These are phyloP conservation scores for Chelonus formosanus DNA, from an alignment of 2,888 invertebrate genomes.

Conservation along the genomic window DNA sequence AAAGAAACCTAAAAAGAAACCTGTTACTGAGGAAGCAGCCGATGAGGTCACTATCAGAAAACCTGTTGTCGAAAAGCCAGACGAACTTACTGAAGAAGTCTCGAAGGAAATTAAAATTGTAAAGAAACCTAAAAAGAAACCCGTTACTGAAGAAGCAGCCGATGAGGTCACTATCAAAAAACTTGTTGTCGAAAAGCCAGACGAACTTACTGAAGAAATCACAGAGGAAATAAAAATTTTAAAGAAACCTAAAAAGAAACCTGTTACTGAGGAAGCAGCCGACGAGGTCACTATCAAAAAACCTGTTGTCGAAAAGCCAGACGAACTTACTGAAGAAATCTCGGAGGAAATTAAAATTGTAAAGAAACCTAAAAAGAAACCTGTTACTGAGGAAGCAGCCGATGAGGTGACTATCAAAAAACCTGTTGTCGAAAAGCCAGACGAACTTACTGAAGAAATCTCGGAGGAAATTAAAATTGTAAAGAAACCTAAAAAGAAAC, in stretches of 20 bases:
- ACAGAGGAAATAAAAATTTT: constrained; percentile 62
- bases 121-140: constrained; percentile 54
- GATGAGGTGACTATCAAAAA: constrained; percentile 51
- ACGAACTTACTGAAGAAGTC: constrained; percentile 54
- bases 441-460: constrained; percentile 51
- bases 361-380: constrained; percentile 47
- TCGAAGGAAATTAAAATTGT: constrained; percentile 47
- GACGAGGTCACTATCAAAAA: constrained; percentile 54
- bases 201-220: constrained; percentile 48
- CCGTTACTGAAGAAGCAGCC: constrained; percentile 48
- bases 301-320: constrained; percentile 45
- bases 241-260: constrained; percentile 64
- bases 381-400: constrained; percentile 45
- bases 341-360: constrained; percentile 46
- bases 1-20: constrained; percentile 44
- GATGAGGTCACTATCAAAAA: constrained; percentile 52
- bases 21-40: constrained; percentile 53
- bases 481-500: constrained; percentile 46
- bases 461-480: constrained; percentile 45
- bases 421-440: constrained; percentile 48
- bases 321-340: constrained; percentile 42
- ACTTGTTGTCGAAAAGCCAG: constrained; percentile 49
- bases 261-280: constrained; percentile 45
- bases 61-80: constrained; percentile 42
- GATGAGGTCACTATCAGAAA: constrained; percentile 42